Conservation (phyloP, 2,797 vertebrate species). For the Epinephelus malabaricus region DNA sequence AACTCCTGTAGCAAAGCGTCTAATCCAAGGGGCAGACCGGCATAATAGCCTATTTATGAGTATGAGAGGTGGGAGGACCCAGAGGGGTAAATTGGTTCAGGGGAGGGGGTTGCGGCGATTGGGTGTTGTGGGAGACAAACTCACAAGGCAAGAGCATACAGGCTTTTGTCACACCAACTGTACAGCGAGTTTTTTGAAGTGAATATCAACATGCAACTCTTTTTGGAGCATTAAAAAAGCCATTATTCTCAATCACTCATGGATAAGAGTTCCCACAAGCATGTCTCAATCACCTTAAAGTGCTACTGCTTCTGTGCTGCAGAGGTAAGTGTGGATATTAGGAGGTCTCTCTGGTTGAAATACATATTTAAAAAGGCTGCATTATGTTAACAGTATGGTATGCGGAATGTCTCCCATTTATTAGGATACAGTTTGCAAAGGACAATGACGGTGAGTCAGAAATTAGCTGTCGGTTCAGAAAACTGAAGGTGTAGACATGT, state of each 20-base stretch:
- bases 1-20: slow-evolving; percentile 71
- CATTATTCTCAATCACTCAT: slow-evolving; percentile 57
- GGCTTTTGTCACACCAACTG: slow-evolving; percentile 35
- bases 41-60: slow-evolving; percentile 83
- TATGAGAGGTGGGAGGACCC: slow-evolving; percentile 71
- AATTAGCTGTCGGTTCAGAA: not conserved
- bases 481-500: not conserved
- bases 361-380: not conserved
- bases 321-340: not conserved
- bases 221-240: slow-evolving; percentile 58
- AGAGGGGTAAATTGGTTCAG: slow-evolving; percentile 72
- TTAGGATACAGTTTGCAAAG: not conserved
- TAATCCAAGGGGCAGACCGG: slow-evolving; percentile 73
- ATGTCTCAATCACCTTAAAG: slow-evolving; percentile 40
- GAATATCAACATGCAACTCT: slow-evolving; percentile 27
- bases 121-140: slow-evolving; percentile 61
- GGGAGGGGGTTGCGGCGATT: slow-evolving; percentile 52
- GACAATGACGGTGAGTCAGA: not conserved
- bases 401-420: not conserved
- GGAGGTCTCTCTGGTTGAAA: not conserved
- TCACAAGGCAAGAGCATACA: slow-evolving; percentile 21
- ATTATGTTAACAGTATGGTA: not conserved
- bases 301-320: slow-evolving; percentile 15
- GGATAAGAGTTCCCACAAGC: slow-evolving; percentile 52
- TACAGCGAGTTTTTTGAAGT: slow-evolving; percentile 20